phyloP scores from a whole-genome alignment of 1,140 invertebrate species.

The Patella vulgata region DNA sequence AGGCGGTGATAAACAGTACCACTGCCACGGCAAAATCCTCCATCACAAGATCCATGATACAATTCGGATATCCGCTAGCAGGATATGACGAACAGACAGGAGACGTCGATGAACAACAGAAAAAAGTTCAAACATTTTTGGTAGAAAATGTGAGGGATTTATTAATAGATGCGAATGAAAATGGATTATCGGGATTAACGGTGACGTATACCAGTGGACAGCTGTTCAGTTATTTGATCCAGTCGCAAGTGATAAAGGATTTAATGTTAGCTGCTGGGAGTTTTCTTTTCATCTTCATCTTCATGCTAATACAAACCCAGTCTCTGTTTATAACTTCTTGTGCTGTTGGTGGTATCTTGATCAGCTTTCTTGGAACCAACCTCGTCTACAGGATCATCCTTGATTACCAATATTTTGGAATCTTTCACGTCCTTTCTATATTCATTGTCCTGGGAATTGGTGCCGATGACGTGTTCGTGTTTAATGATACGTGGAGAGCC shows the following conservation, averaged over 20 bases:
- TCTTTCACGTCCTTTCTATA: slow-evolving; percentile 50
- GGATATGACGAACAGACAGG: too few relatives aligned
- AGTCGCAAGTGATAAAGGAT: slow-evolving; percentile 37
- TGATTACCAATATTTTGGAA: slow-evolving; percentile 48
- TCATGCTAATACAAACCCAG: slow-evolving; percentile 43
- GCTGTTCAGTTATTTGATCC: not conserved
- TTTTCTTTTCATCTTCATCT: slow-evolving; percentile 45
- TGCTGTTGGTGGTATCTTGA: slow-evolving; percentile 41
- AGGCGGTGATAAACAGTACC: not conserved
- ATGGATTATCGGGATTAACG: slow-evolving; percentile 5
- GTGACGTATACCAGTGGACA: slow-evolving; percentile 1
- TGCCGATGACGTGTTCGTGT: slow-evolving; percentile 52
- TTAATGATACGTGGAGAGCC: slow-evolving; percentile 48
- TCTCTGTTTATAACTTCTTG: slow-evolving; percentile 41
- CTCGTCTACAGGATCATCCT: slow-evolving; percentile 45
- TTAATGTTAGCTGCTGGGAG: slow-evolving; percentile 40
- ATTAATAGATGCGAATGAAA: slow-evolving; percentile 4
- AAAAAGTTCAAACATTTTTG: slow-evolving; percentile 1
- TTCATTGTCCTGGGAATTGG: slow-evolving; percentile 57
- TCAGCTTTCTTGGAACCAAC: slow-evolving; percentile 43
- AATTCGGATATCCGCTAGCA: slow-evolving; percentile 4
- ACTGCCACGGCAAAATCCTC: not conserved
- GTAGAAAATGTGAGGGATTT: slow-evolving; percentile 5
- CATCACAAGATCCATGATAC: slow-evolving; percentile 5
- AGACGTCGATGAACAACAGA: too few relatives aligned